Base-by-base conservation (phyloP, 2,888 invertebrate species). In the Ochropacha duplaris region DNA sequence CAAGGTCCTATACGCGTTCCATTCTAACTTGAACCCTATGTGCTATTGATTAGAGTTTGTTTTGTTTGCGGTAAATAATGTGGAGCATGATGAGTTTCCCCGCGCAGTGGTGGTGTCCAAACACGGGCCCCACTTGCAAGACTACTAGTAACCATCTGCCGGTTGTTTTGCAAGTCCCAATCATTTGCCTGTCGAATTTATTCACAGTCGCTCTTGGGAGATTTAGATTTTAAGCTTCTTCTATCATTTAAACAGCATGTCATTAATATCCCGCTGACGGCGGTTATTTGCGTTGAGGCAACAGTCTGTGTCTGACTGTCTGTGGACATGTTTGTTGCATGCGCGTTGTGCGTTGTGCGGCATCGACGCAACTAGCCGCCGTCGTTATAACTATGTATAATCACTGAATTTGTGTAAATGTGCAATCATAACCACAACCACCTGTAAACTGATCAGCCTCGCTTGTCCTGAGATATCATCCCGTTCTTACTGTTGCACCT, bases 401-500 rank as follows among this genome's bases (percentile, higher is more conserved):
- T 88, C 90, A 89, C 87, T 83, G 82, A 86, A 79, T 78, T 78
- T 92, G 87, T 90, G 85, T 90, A 91, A 86, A 87, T 89, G 91
- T 90, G 91, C 90, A 89, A 85, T 81, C 82, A 84, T 90, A 90
- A 91, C 91, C 51, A 88, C 92, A 90, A 91, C 91, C 51, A 88
- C 92, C 90, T 81, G 74, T 85, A 85, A 85, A 81, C 86, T 86
- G 88, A 88, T 83, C 86, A 83, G 92, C 92, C 92, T 91, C 87
- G 92, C 92, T 92, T 92, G 83, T 91, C 92, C 92, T 83, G 88
- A 90, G 89, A 90, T 81, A 90, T 90, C 88, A 92, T 90, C 92
- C 92, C 88, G 86, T 88, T 88, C 88, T 90, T 88, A 87, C 88
- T 88, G 84, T 89, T 90, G 92, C 92, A 92, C 92, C 92, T 90